A percentile compares a stretch with the other conserved stretches of the same genome.
Evolutionary conservation across 2,113 vertebrate species (phyloP).

Genomic region (Zonotrichia leucophrys): DNA sequence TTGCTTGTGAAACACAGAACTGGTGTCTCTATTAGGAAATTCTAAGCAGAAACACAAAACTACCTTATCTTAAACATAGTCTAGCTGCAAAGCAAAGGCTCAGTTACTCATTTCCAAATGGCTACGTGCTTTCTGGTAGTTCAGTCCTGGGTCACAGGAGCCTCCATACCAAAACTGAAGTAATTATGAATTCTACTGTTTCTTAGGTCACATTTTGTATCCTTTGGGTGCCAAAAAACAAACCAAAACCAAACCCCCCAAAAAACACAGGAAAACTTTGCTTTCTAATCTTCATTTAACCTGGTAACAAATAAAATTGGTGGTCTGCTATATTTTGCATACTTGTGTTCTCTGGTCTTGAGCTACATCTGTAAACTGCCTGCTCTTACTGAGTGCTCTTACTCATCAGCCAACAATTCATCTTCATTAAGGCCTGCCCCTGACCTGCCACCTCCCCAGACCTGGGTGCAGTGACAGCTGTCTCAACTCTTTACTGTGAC

Average conservation of each 20-base stretch:
- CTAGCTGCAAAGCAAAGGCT: neutral
- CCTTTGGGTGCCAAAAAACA: neutral
- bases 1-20: neutral
- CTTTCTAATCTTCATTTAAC: neutral
- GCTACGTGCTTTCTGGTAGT: neutral
- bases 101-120: constrained; percentile 44
- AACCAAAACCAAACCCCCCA: neutral
- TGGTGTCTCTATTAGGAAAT: neutral
- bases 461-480: neutral
- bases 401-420: constrained; percentile 10
- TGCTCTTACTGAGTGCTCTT: neutral
- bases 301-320: neutral
- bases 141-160: neutral
- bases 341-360: neutral
- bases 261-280: neutral
- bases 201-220: neutral
- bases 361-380: neutral
- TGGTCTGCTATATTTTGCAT: neutral
- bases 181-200: neutral
- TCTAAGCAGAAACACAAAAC: constrained; percentile 51
- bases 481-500: neutral
- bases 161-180: neutral
- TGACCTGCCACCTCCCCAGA: neutral
- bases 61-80: constrained; percentile 12
- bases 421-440: constrained; percentile 18